Base-by-base conservation (phyloP, 2,888 invertebrate species). In the Pollenia labialis region DNA sequence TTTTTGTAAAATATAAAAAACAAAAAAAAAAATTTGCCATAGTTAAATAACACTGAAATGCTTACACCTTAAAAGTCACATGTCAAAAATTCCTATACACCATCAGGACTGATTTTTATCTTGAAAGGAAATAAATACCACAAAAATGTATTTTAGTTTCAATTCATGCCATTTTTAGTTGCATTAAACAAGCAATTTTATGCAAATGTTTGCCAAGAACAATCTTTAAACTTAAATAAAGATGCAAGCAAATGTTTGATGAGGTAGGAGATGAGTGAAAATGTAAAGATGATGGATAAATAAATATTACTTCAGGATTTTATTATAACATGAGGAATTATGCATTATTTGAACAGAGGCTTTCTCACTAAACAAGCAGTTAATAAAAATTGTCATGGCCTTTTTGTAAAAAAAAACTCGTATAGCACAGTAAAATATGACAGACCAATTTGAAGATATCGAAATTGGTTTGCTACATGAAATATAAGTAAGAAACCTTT, bases 51-150 rank as follows among this genome's bases (percentile, higher is more conserved):
- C 8, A 68, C 14, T 23, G 14, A 81, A 64, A 56, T 64, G 48
- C 72, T 56, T 72, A 56, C 64, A 74, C 50, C 46, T 62, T 71
- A 56, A 32, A 60, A 87, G 81, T 52, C 72, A 83, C 81, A 87
- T 81, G 81, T 81, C 68, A 56, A 62, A 81, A 87, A 84, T 62
- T 81, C 81, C 32, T 60, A 16, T 87, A 68, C 68, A 68, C 32
- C 56, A n/a, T 23, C 71, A 74, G 76, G 84, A 87, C 87, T 84
- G 87, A 87, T 87, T 87, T 18, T 81, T 84, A 84, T 87, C 87
- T 87, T 56, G 64, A 77, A 77, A 81, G 81, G 83, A 87, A 81
- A 84, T 81, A 77, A 87, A 84, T 84, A 77, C 81, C 76, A 83
- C 81, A 87, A 56, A 76, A 86, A 80, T 76, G 48, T 76, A 74